Evolutionary conservation across 1,140 invertebrate species (phyloP).

Genomic region (Eciton burchellii): DNA sequence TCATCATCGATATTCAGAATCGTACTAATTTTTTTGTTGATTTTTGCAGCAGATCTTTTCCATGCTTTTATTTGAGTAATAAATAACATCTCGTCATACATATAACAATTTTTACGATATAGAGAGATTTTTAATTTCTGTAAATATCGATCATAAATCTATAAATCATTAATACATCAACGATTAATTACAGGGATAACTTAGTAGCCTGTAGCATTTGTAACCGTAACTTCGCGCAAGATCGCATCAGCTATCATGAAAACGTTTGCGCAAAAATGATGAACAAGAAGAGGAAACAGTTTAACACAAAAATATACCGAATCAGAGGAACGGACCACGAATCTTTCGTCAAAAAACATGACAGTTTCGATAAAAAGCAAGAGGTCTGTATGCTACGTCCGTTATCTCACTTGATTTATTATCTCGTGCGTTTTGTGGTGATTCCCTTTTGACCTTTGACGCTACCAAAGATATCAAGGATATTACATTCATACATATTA

Average conservation of each 20-base stretch:
- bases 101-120: too few species aligned
- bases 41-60: too few species aligned
- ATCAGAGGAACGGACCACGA: constrained; percentile 95
- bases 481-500: too few species aligned
- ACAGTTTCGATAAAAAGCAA: constrained; percentile 66
- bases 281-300: constrained; percentile 93
- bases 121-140: too few species aligned
- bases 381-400: constrained; percentile 74
- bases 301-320: constrained; percentile 94
- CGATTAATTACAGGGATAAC: constrained; percentile 76
- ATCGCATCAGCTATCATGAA: constrained; percentile 93
- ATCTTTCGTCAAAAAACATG: constrained; percentile 88
- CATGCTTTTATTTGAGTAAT: too few species aligned
- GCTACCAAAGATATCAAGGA: too few species aligned
- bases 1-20: too few species aligned
- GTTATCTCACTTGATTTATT: neutral
- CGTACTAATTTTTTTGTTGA: too few species aligned
- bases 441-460: neutral
- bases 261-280: constrained; percentile 92
- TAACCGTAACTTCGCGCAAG: constrained; percentile 90
- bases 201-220: constrained; percentile 88
- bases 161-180: neutral
- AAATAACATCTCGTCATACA: too few species aligned
- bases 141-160: neutral
- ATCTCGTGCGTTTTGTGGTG: neutral